phyloP scores from a whole-genome alignment of 2,113 vertebrate species.

The Eira barbara region DNA sequence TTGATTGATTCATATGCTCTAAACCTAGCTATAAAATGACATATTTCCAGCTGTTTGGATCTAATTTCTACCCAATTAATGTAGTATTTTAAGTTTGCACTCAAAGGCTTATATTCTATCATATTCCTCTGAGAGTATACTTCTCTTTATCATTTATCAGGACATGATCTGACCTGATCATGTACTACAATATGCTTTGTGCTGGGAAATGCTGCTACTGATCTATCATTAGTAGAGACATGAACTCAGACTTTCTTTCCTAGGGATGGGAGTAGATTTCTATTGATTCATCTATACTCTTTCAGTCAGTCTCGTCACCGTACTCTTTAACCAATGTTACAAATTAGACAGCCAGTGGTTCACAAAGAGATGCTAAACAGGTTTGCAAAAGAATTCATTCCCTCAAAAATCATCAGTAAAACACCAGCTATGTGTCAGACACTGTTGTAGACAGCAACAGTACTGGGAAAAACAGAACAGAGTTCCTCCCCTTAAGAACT shows the following conservation, averaged over 20 bases:
- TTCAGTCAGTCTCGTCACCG: not conserved
- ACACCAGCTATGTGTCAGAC: not conserved
- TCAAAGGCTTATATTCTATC: not conserved
- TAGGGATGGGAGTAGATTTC: not conserved
- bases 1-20: not conserved
- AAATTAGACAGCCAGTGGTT: not conserved
- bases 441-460: not conserved
- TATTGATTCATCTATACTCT: not conserved
- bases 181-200: not conserved
- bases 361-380: not conserved
- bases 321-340: not conserved
- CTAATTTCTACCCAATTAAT: not conserved
- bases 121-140: not conserved
- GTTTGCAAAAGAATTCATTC: not conserved
- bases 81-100: not conserved
- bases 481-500: not conserved
- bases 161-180: not conserved
- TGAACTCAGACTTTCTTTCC: not conserved
- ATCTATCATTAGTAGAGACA: not conserved
- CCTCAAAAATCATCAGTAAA: not conserved
- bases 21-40: not conserved
- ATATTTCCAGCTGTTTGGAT: not conserved
- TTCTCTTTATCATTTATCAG: not conserved
- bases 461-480: not conserved
- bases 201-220: not conserved